These are phyloP conservation scores for Erithacus rubecula DNA, from an alignment of 2,797 vertebrate genomes.

Conservation along the genomic window DNA sequence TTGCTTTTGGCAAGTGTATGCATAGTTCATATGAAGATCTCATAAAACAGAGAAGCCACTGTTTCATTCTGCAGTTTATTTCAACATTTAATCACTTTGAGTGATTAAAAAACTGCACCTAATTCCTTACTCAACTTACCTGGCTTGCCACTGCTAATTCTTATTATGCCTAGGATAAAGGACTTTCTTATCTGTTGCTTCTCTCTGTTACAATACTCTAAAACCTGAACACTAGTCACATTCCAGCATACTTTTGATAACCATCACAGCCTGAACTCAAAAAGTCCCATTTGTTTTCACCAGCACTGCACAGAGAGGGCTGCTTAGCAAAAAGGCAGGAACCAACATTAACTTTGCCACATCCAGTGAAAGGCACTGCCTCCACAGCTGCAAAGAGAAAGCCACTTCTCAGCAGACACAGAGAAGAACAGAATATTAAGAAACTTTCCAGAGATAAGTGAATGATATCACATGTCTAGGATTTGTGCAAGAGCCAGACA, in stretches of 20 bases:
- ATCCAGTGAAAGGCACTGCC: background rate
- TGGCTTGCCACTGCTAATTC: background rate
- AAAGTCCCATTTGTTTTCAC: background rate
- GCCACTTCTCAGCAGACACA: background rate
- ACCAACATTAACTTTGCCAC: background rate
- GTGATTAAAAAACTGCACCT: background rate
- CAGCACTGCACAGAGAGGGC: background rate
- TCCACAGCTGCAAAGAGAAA: background rate
- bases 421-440: background rate
- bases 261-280: background rate
- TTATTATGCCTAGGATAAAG: background rate
- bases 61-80: background rate
- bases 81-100: background rate
- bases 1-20: background rate
- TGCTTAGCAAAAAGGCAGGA: background rate
- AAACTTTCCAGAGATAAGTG: background rate
- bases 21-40: background rate
- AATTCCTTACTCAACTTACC: background rate
- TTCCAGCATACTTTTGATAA: background rate
- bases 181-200: background rate
- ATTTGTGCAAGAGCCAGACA: background rate
- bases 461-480: background rate
- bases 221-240: background rate
- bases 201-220: background rate
- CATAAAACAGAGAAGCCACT: background rate